These are phyloP conservation scores for Colletes gigas DNA, from an alignment of 1,140 invertebrate genomes.

Conservation along the genomic window DNA sequence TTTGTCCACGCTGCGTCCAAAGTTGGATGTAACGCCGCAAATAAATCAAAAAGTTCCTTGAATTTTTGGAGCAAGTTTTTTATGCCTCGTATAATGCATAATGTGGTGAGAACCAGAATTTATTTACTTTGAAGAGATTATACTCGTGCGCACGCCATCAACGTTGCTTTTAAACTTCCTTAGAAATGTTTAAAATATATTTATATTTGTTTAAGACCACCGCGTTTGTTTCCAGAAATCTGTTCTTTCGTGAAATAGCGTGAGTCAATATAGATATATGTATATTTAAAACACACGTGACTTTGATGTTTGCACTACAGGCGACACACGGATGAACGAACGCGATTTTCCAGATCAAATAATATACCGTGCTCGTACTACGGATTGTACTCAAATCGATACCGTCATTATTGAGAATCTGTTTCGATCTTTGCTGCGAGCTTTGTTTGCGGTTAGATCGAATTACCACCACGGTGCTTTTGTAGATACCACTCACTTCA, in stretches of 20 bases:
- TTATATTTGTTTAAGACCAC: not conserved
- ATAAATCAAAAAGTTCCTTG: not conserved
- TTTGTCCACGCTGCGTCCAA: not conserved
- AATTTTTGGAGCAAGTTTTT: not conserved
- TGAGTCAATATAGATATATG: not conserved
- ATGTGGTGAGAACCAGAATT: not conserved
- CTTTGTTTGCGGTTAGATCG: conserved; percentile 57
- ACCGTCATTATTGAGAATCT: conserved; percentile 61
- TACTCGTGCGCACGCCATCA: not conserved
- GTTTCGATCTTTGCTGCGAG: conserved; percentile 26
- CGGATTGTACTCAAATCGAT: conserved; percentile 60
- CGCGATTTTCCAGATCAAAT: conserved; percentile 13
- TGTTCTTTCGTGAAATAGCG: not conserved
- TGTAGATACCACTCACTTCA: not conserved
- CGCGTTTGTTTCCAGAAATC: not conserved
- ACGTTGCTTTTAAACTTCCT: not conserved
- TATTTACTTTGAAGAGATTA: not conserved
- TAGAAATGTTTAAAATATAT: not conserved
- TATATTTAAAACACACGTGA: not conserved
- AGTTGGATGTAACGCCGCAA: not conserved
- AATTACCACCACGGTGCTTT: conserved; percentile 31
- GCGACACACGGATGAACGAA: not conserved
- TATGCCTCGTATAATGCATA: not conserved
- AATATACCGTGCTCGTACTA: conserved; percentile 16
- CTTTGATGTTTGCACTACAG: not conserved